Conservation (phyloP, 2,888 invertebrate genomes). For the Elmis aenea region DNA sequence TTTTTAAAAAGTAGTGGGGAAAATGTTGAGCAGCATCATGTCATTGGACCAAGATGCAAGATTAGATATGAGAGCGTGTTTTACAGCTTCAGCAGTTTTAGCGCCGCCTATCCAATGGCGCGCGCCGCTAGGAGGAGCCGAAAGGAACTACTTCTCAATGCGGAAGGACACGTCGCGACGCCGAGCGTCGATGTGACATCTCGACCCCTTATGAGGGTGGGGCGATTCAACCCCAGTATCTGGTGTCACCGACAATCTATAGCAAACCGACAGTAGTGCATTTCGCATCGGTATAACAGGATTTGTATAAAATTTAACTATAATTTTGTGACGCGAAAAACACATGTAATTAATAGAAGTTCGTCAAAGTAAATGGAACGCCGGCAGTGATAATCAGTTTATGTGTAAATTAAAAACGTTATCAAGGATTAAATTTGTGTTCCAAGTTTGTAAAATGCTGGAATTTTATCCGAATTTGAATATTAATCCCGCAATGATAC, state of each 20-base stretch:
- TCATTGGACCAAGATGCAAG: slow-evolving; percentile 17
- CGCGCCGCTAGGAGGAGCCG: slow-evolving; percentile 17
- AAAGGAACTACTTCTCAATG: slow-evolving; percentile 22
- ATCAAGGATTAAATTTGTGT: slow-evolving; percentile 1
- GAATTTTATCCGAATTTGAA: slow-evolving; percentile 65
- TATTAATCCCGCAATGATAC: slow-evolving; percentile 51
- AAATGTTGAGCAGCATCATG: slow-evolving; percentile 7
- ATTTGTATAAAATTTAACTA: slow-evolving; percentile 9
- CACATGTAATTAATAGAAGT: too few relatives aligned
- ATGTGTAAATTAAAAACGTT: too few relatives aligned
- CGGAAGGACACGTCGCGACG: slow-evolving; percentile 22
- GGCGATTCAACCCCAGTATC: slow-evolving; percentile 34
- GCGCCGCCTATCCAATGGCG: slow-evolving; percentile 20
- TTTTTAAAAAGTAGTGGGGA: slow-evolving; percentile 12
- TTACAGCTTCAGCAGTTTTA: slow-evolving; percentile 10
- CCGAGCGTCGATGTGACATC: slow-evolving; percentile 18
- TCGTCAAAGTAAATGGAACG: too few relatives aligned
- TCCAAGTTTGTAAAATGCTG: slow-evolving; percentile 51
- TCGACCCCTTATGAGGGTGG: slow-evolving; percentile 33
- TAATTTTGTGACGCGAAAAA: slow-evolving; percentile 4
- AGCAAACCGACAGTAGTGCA: slow-evolving; percentile 38
- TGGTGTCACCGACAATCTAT: slow-evolving; percentile 40
- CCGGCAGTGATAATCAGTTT: too few relatives aligned
- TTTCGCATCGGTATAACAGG: slow-evolving; percentile 22
- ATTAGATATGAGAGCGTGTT: slow-evolving; percentile 14